Base-by-base conservation (phyloP, 2,113 vertebrate species). In the Dissostichus mawsoni region DNA sequence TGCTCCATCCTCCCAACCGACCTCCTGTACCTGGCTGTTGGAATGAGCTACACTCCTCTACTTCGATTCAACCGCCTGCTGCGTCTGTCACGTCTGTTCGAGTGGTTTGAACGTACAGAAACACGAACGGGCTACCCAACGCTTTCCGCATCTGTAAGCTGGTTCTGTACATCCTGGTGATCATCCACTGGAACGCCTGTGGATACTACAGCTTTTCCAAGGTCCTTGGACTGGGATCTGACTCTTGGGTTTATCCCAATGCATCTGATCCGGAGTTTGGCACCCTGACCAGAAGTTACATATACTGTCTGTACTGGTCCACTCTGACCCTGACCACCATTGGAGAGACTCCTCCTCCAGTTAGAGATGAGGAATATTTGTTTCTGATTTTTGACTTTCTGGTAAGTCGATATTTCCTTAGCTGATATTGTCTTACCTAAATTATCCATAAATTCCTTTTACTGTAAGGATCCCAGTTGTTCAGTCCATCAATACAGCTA, bases 111-210 rank as follows among this genome's bases (percentile, higher is more conserved):
- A 14, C 96, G 97, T 33, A 99, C 97, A 0, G 98, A 99, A 92
- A 99, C 97, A 6, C 95, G 97, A 45, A 99, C 97, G 11, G 95
- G 94, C 80, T 97, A 96, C 81, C 97, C 36, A 99, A 99, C 53
- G 75, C 97, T 20, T 99, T 99, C 83, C 94, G 97, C 45, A 99
- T 99, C 86, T 89, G 95, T 84, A 99, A 98, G 84, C 83, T 99
- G 86, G 95, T 99, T 9, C 94, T 99, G 7, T 99, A 99, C 76
- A 97, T 99, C 85, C 87, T 99, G 86, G 91, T 99, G 73, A 99
- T 99, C 88, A 99, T 99, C 82, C 98, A 99, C 84, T 99, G 98
- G 98, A 99, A 99, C 0, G 98, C 97, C 11, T 99, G 97, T 81
- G 97, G 96, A 47, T 99, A 98, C 83, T 99, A 96, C 1, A 97